Percentiles rank a stretch among this genome's conserved stretches.
Conservation (phyloP, 2,113 vertebrate species). For the Oreochromis niloticus region DNA sequence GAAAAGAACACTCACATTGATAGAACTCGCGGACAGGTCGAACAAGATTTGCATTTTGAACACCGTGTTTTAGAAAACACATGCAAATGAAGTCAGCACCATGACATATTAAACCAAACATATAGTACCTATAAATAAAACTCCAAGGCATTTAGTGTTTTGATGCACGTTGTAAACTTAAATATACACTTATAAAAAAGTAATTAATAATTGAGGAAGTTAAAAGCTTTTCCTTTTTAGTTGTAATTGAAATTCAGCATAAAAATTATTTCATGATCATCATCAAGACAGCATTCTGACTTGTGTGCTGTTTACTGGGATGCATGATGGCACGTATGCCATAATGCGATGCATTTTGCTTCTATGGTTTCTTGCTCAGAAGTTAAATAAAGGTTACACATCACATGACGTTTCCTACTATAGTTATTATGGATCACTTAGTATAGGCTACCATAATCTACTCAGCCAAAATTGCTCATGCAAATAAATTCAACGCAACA, state of each 20-base stretch:
- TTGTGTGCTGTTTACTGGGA: background rate
- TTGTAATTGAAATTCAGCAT: background rate
- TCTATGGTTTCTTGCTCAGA: background rate
- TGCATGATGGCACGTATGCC: background rate
- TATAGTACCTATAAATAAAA: background rate
- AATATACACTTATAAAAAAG: background rate
- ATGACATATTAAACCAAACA: background rate
- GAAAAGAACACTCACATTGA: background rate
- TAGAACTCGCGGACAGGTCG: background rate
- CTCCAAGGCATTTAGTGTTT: background rate
- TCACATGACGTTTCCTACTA: background rate
- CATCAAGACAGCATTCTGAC: background rate
- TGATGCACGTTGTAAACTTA: background rate
- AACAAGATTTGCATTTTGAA: background rate
- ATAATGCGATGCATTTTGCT: background rate
- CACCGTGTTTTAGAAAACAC: background rate
- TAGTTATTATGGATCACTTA: background rate
- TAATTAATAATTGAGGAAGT: background rate
- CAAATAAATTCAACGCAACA: background rate
- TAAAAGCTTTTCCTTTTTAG: background rate
- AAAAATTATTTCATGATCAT: background rate
- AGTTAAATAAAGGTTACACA: background rate
- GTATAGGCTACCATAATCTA: background rate
- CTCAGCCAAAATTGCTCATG: background rate
- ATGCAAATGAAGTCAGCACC: background rate